Evolutionary conservation across 2,113 vertebrate species (phyloP).

Genomic region (Macheiramphus alcinus): DNA sequence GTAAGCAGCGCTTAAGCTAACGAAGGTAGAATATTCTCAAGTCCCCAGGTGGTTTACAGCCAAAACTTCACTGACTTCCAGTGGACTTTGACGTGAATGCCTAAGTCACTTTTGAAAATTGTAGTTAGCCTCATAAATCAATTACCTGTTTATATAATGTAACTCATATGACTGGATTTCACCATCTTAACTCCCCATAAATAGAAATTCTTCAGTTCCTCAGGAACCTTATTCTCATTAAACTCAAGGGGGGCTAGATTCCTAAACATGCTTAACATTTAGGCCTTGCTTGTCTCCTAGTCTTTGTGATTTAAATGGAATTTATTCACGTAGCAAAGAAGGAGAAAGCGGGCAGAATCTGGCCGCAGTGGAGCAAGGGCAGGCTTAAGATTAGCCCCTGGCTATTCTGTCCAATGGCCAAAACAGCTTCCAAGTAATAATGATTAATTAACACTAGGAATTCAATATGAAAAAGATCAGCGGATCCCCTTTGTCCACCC

Average conservation of each 20-base stretch:
- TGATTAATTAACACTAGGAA: constrained; percentile 17
- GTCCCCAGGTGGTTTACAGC: not conserved
- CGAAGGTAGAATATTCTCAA: not conserved
- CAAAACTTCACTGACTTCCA: not conserved
- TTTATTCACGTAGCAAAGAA: not conserved
- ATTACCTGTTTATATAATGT: not conserved
- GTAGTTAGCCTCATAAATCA: not conserved
- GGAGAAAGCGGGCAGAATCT: not conserved
- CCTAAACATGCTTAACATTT: not conserved
- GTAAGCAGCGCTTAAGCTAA: not conserved
- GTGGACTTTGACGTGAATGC: not conserved
- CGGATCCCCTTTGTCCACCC: not conserved
- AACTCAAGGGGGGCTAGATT: not conserved
- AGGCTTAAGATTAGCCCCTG: not conserved
- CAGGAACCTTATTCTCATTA: not conserved
- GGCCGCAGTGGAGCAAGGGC: not conserved
- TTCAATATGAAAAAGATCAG: not conserved
- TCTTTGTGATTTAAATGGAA: not conserved
- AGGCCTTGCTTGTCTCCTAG: not conserved
- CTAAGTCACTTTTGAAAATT: not conserved
- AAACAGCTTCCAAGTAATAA: not conserved
- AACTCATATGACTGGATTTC: not conserved
- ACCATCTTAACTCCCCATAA: not conserved
- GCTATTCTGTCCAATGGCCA: not conserved
- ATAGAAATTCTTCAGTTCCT: not conserved